Evolutionary conservation across 2,888 invertebrate genomes (phyloP), one percentile per base, ranked within the genome.

Genomic region (Drosophila subsilvestris): DNA sequence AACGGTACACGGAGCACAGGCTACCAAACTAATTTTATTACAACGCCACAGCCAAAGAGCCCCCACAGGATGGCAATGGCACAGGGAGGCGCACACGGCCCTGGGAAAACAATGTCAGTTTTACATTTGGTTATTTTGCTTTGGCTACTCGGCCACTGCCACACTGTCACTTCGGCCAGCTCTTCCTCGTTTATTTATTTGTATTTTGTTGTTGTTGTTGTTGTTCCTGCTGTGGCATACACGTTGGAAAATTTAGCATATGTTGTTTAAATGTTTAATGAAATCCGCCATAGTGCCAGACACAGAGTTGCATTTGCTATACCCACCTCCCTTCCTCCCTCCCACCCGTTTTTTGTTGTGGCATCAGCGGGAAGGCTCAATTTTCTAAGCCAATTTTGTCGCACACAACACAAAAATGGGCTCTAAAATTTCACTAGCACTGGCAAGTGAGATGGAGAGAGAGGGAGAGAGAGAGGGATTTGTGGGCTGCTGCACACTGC

Each of bases 381-480:
- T 84, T 80, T 83, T 74, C 87, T 87, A 86, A 87, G 87, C 87
- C 87, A 83, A 83, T 87, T 85, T 85, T 74, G 85, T 85, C 76
- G 78, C 75, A 84, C 78, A 78, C 56, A 72, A 68, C 78, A 67
- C 67, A 72, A 76, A 61, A 42, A 45, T 62, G 27, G 44, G 25
- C 44, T 54, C 45, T 29, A 71, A 20, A 62, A 67, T 22, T 43
- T n/a, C 37, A 37, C 37, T 37, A 37, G 27, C 63, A 54, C 22
- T 55, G 48, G 68, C 68, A 69, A 17, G 20, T 8, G 27, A 12
- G 58, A 25, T 45, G 3, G 32, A 14, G 14, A n/a, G 1, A 6
- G 43, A 20, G 55, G 0, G 22, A 3, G 10, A 0, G 14, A 12
- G 9, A 18, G 10, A 17, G 14, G 53, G 2, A 32, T 14, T 6